These are phyloP conservation scores for Stichopus chloronotus DNA, from an alignment of 35 echinoderm and acorn worm genomes.

Conservation along the genomic window DNA sequence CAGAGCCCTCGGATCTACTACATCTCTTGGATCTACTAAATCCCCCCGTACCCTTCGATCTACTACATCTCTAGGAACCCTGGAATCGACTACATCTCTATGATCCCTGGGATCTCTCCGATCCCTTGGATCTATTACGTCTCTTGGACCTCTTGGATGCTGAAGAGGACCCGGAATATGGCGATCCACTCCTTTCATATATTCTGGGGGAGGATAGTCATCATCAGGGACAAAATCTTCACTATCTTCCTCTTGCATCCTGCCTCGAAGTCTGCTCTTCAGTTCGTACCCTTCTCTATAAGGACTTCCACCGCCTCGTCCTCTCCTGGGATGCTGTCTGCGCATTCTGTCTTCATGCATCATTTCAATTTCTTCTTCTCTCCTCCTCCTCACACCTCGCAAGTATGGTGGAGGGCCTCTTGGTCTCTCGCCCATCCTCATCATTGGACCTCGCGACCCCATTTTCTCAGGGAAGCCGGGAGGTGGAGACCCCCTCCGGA, in stretches of 20 bases:
- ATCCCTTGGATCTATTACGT: not conserved
- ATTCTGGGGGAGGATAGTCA: not conserved
- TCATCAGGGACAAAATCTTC: not conserved
- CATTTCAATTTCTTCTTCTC: conserved; percentile 11
- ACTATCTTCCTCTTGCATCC: not conserved
- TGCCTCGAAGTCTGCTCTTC: not conserved
- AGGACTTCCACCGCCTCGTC: conserved; percentile 19
- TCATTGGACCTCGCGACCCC: not conserved
- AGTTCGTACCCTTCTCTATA: not conserved
- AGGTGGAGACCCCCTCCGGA: not conserved
- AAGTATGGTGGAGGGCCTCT: not conserved
- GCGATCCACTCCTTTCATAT: not conserved
- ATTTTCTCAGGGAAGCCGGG: not conserved
- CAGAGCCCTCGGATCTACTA: conserved; percentile 23
- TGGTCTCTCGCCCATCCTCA: not conserved
- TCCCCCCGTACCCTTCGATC: not conserved
- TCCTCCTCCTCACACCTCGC: not conserved
- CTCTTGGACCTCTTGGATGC: not conserved
- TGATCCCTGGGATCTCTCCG: not conserved
- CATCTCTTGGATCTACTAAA: conserved; percentile 24
- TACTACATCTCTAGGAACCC: conserved; percentile 7
- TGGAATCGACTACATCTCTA: conserved; percentile 35
- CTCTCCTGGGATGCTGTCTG: not conserved
- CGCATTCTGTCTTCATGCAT: conserved; percentile 20
- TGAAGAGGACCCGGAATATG: not conserved